A percentile compares a stretch with the other conserved stretches of the same genome.
Conservation (phyloP, 2,113 vertebrate genomes). For the Raja brachyura region DNA sequence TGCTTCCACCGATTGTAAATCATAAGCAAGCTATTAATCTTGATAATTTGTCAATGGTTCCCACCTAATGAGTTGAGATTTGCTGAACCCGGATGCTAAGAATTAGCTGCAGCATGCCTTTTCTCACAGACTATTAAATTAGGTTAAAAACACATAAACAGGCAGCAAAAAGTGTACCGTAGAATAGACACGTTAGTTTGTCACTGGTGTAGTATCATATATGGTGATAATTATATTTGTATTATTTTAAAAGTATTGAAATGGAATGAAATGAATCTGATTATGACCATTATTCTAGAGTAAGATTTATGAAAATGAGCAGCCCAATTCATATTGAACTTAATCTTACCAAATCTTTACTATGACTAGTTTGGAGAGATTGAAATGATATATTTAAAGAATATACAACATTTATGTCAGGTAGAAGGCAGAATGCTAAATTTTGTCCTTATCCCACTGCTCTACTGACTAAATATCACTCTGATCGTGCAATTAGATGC, state of each 20-base stretch:
- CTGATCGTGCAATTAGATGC: not conserved
- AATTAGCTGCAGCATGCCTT: too few species aligned
- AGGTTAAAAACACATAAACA: not conserved
- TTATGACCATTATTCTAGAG: not conserved
- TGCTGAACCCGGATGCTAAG: not conserved
- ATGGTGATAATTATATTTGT: not conserved
- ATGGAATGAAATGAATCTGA: not conserved
- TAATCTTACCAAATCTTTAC: not conserved
- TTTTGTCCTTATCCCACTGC: not conserved
- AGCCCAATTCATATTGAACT: not conserved
- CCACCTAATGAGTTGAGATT: not conserved
- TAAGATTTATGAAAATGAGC: not conserved
- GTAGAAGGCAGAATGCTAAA: not conserved
- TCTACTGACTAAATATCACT: not conserved
- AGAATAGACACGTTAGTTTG: not conserved
- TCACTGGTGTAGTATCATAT: not conserved
- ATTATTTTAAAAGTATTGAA: not conserved
- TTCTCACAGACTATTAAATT: not conserved
- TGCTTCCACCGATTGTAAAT: not conserved
- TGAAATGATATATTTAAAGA: not conserved
- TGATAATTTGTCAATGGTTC: not conserved
- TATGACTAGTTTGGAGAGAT: not conserved
- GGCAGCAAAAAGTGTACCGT: not conserved
- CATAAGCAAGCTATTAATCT: not conserved
- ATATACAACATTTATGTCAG: not conserved